Conservation (phyloP, 2,113 vertebrate species). For the Butorides virescens region DNA sequence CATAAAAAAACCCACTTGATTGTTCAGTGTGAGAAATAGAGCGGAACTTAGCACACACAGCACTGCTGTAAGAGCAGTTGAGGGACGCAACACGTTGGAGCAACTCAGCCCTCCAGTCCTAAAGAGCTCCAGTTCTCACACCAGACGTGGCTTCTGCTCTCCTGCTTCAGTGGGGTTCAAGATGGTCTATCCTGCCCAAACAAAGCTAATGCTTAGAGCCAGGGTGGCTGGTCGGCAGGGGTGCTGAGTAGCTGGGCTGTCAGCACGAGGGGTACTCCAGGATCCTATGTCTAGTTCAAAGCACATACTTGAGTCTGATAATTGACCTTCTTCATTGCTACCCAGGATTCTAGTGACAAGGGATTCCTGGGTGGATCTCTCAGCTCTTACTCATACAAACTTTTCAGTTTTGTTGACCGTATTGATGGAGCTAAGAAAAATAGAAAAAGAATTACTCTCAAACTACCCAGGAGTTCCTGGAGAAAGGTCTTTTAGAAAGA, state of each 20-base stretch:
- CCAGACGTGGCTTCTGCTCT: neutral
- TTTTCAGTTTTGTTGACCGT: neutral
- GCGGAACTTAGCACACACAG: neutral
- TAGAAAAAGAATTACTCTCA: neutral
- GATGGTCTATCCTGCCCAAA: neutral
- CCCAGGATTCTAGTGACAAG: neutral
- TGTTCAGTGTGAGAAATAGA: neutral
- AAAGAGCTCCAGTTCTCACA: neutral
- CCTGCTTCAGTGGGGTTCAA: neutral
- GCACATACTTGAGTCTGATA: neutral
- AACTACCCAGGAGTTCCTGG: neutral
- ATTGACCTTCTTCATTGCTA: neutral
- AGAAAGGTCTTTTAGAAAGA: neutral
- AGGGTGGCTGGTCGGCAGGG: neutral
- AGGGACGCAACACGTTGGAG: neutral
- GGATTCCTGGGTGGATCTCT: neutral
- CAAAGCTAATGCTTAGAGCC: neutral
- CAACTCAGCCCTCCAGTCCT: neutral
- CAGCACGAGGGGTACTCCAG: rapidly evolving
- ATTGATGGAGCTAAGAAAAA: neutral
- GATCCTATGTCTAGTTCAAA: rapidly evolving
- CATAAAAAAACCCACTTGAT: neutral
- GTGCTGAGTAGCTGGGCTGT: neutral
- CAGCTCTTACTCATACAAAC: neutral
- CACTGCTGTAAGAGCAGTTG: neutral